Evolutionary conservation across 2,888 invertebrate genomes (phyloP).

Genomic region (Agonopterix alstromeriana): DNA sequence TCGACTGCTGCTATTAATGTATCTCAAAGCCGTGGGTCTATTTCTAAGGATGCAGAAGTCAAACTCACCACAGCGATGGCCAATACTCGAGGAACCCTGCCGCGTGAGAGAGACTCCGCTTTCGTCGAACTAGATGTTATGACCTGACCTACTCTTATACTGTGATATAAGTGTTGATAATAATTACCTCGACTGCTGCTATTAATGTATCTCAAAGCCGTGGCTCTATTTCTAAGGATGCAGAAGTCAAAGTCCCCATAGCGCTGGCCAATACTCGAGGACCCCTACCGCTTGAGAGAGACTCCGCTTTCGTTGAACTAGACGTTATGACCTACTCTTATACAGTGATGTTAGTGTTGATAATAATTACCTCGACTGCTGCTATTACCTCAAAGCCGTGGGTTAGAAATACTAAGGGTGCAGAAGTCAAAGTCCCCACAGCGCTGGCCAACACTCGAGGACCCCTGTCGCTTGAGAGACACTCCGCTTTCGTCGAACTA

Average conservation of each 20-base stretch:
- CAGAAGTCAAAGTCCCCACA: conserved; percentile 40
- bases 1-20: conserved; percentile 67
- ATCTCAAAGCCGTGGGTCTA: conserved; percentile 51
- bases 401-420: conserved; percentile 56
- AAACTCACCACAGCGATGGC: conserved; percentile 46
- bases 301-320: too few species aligned
- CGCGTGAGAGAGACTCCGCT: too few species aligned
- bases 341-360: background rate
- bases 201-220: conserved; percentile 60
- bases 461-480: conserved; percentile 36
- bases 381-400: conserved; percentile 57
- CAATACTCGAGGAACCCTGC: conserved; percentile 25
- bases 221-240: conserved; percentile 53
- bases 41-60: conserved; percentile 51
- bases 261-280: conserved; percentile 46
- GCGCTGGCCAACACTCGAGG: conserved; percentile 46
- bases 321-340: too few species aligned
- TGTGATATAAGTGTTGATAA: background rate
- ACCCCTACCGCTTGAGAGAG: conserved; percentile 36
- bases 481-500: too few species aligned
- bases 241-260: conserved; percentile 40
- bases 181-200: conserved; percentile 62
- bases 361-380: conserved; percentile 56
- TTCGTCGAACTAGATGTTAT: too few species aligned
- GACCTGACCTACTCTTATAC: too few species aligned